Evolutionary conservation across 23 tunicate genomes (phyloP).

Genomic region (Clavelina lepadiformis): DNA sequence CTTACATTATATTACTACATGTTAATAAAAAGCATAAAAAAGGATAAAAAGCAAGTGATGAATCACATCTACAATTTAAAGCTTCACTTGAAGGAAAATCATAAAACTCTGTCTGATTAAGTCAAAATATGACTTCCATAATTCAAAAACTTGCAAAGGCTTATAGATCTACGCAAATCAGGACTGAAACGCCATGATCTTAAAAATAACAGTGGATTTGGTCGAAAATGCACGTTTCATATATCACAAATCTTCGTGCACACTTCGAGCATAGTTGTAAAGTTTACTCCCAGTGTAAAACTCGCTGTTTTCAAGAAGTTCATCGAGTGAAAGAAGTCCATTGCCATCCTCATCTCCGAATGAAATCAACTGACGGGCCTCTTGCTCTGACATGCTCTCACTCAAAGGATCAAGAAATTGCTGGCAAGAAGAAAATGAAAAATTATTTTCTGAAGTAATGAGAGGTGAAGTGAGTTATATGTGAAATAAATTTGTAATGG

Average conservation of each 20-base stretch:
- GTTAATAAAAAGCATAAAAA: too few species aligned
- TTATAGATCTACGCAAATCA: too few species aligned
- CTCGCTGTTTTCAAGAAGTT: constrained; percentile 80
- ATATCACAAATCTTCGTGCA: constrained; percentile 60
- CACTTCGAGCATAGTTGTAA: constrained; percentile 71
- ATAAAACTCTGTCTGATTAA: too few species aligned
- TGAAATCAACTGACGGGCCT: constrained; percentile 65
- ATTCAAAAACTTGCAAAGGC: too few species aligned
- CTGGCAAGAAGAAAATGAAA: constrained; percentile 20
- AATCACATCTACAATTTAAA: too few species aligned
- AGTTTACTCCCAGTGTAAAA: constrained; percentile 86
- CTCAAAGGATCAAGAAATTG: constrained; percentile 64
- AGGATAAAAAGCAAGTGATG: too few species aligned
- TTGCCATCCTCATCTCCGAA: constrained; percentile 68
- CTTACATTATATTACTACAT: too few species aligned
- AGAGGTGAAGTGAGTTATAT: too few species aligned
- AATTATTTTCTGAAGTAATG: too few species aligned
- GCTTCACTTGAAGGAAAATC: too few species aligned
- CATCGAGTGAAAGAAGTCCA: constrained; percentile 46
- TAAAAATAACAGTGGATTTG: background rate
- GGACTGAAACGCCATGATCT: background rate
- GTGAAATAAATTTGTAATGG: too few species aligned
- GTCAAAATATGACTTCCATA: too few species aligned
- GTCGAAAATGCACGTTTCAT: background rate
- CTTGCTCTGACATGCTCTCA: constrained; percentile 64